Evolutionary conservation across 2,797 vertebrate genomes (phyloP).

Genomic region (Pyrrhura leucotis): DNA sequence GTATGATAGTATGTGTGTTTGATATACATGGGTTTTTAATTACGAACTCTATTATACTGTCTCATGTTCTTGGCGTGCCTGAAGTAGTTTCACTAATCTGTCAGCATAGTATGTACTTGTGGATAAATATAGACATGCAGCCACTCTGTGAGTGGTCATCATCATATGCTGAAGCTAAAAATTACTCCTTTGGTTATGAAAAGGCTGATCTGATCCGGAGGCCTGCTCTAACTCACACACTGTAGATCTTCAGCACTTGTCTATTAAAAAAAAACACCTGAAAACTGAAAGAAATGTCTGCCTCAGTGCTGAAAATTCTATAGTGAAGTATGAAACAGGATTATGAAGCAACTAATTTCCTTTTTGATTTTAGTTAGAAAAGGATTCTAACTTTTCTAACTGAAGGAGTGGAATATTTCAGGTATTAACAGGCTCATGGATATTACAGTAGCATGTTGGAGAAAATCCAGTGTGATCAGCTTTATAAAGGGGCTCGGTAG

Average conservation of each 20-base stretch:
- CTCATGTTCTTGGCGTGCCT: constrained; percentile 80
- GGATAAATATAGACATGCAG: constrained; percentile 94
- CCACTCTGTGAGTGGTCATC: constrained; percentile 85
- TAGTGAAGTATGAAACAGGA: constrained; percentile 9
- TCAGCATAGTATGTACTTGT: constrained; percentile 89
- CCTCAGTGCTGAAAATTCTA: constrained; percentile 18
- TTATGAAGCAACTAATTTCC: constrained; percentile 63
- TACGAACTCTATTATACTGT: constrained; percentile 57
- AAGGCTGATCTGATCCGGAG: constrained; percentile 81
- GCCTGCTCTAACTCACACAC: constrained; percentile 67
- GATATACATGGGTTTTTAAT: constrained; percentile 59
- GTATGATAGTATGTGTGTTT: background rate
- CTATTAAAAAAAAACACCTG: constrained; percentile 2
- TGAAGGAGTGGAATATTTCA: constrained; percentile 45
- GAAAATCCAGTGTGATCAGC: constrained; percentile 90
- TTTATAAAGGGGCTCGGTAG: constrained; percentile 97
- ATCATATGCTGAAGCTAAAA: constrained; percentile 90
- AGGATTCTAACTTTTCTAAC: constrained; percentile 40
- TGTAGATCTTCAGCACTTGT: constrained; percentile 64
- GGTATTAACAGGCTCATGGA: constrained; percentile 85
- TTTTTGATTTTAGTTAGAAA: constrained; percentile 58
- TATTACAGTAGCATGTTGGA: constrained; percentile 91
- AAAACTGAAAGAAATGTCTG: background rate
- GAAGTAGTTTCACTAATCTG: constrained; percentile 83
- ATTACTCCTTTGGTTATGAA: constrained; percentile 88